These are phyloP conservation scores for Trachymyrmex septentrionalis DNA, from an alignment of 1,140 invertebrate species.

Conservation along the genomic window DNA sequence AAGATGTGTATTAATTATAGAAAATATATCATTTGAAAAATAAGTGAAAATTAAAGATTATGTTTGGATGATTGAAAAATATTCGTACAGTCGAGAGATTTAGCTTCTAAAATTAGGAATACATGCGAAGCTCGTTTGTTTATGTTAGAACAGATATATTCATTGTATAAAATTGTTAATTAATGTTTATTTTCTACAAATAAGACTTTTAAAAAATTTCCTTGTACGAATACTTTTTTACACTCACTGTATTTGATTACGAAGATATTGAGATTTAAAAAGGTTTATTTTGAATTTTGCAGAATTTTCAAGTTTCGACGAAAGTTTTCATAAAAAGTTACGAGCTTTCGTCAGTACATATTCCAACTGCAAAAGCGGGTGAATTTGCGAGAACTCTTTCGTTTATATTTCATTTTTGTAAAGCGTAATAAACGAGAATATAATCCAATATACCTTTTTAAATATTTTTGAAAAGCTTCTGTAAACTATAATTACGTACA, in stretches of 20 bases:
- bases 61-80: too few species aligned
- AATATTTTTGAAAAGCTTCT: constrained; percentile 2
- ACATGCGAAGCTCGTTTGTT: too few species aligned
- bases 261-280: background rate
- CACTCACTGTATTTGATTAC: background rate
- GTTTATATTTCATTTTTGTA: constrained; percentile 29
- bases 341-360: background rate
- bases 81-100: too few species aligned
- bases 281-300: constrained; percentile 5
- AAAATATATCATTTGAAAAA: too few species aligned
- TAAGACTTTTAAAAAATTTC: too few species aligned
- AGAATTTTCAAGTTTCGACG: background rate
- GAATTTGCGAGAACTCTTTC: background rate
- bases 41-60: too few species aligned
- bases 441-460: background rate
- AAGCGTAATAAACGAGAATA: background rate
- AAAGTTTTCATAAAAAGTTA: constrained; percentile 32
- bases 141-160: too few species aligned
- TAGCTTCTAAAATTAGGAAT: too few species aligned
- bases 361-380: background rate
- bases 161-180: too few species aligned
- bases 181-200: too few species aligned
- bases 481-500: constrained; percentile 12
- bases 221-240: too few species aligned
- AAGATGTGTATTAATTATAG: too few species aligned